Base-by-base conservation (phyloP, 30 jellyfish, hydroid and myxozoan genomes). In the Morbakka virulenta region DNA sequence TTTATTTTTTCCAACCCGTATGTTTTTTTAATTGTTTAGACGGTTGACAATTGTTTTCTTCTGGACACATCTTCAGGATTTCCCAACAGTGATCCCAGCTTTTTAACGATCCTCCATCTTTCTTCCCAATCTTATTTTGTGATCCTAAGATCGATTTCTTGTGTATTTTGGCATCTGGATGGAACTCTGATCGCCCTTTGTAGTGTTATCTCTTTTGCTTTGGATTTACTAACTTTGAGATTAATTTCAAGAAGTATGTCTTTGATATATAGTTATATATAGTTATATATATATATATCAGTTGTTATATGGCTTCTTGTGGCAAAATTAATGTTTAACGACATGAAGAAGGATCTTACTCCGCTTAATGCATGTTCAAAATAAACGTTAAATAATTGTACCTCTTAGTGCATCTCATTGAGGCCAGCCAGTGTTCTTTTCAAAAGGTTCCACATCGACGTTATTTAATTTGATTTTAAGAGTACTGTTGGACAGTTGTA, bases 381-480 rank as follows among this genome's bases (percentile, higher is more conserved):
- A n/a, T 71, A 71, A 28, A 71, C 50, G 83, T 35, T 71, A 71
- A 64, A 71, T 71, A 71, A 71, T n/a, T 71, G 83, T 71, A 47
- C 83, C 83, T 41, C 83, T 71, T 25, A 71, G 35, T 71, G 83
- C 83, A 71, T 71, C 74, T 71, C 50, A 70, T 71, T 73, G 77
- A 74, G 78, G 78, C 50, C 74, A 73, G 35, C 85, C 85, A 49
- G 53, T 47, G 57, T 48, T 50, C 74, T 72, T 70, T 25, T 41
- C 77, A 70, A 41, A 35, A 25, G 83, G 83, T 41, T 34, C 48
- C 74, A 50, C 50, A 53, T 70, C 50, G 83, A 70, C 41, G 74
- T 70, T 70, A 4, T 47, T 70, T 25, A 70, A 41, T 70, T 70
- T 34, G 77, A 32, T 70, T 35, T 70, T 47, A 11, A 29, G 83